Evolutionary conservation across 1,140 invertebrate species (phyloP), one percentile per base, ranked within the genome.

Genomic region (Drosophila orosa): DNA sequence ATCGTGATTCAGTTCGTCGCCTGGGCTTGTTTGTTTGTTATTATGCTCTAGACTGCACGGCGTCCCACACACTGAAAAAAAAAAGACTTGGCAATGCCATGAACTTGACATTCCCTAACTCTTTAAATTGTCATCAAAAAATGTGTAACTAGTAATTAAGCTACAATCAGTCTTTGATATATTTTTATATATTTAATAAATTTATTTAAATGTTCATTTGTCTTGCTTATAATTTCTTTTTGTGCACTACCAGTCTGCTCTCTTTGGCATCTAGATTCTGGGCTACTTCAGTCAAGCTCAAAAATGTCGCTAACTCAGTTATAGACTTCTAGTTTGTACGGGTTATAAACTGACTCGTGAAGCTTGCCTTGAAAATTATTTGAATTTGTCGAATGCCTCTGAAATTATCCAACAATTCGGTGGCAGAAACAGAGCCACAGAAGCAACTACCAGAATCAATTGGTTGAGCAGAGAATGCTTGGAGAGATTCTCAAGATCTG

Each of bases 31-130:
- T 55, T 68, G 58, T 65, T 55, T 68, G 58, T 68, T 79, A 71
- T 84, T 68, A 80, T 77, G 48, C 82, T 71, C 83, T 87, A 87
- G 83, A 87, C 83, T 71, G 84, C 80, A 35, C 84, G 84, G 84
- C 84, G 84, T 89, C 81, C 74, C 50, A 74, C 50, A 52, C 50
- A 35, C 13, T 22, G 50, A 35, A 35, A 7, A 24, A 52, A 31
- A 52, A 22, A 31, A 52, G 15, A 2, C 13, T 10, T 22, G 4
- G 3, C 3, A 50, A 15, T 17, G 12, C 12, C 5, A 4, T 19
- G 27, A 31, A 31, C 17, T 52, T 33, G 6, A 5, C 12, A 15
- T 22, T 50, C 12, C 17, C 1, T 29, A 12, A 4, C 10, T 29
- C 3, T 19, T 13, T 19, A 19, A 19, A 13, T 15, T 24, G 3